These are phyloP conservation scores for Spheniscus humboldti DNA, from an alignment of 2,797 vertebrate genomes.

Conservation along the genomic window DNA sequence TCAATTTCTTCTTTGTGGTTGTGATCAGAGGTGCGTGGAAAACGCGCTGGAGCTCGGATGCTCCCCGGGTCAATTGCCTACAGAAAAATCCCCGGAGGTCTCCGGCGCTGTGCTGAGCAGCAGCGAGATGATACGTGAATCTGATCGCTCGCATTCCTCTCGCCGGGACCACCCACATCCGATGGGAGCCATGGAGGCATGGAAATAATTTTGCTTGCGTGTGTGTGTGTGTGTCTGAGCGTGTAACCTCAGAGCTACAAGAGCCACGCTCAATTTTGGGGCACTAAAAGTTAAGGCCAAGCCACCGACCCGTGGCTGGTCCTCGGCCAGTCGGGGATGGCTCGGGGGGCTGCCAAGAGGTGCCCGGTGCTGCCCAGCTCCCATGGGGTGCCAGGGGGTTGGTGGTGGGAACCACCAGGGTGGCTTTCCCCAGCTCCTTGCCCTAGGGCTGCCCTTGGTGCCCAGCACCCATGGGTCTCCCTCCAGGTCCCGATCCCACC, in stretches of 20 bases:
- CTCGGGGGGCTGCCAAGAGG: background rate
- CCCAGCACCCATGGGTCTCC: background rate
- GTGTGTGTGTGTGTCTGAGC: background rate
- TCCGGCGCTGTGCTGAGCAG: background rate
- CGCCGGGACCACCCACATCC: conserved; percentile 43
- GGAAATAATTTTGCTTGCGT: background rate
- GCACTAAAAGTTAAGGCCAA: background rate
- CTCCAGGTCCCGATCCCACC: conserved; percentile 13
- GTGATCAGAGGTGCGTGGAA: background rate
- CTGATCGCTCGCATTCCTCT: background rate
- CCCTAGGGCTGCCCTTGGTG: background rate
- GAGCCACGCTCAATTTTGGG: background rate
- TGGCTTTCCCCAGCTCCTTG: background rate
- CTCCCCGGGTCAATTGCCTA: background rate
- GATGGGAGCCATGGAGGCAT: background rate
- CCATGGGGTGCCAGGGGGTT: background rate
- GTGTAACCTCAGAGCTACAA: background rate
- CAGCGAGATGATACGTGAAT: background rate
- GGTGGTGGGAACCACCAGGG: background rate
- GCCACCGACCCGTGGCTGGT: background rate
- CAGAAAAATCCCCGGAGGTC: background rate
- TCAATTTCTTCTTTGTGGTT: background rate
- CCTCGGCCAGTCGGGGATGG: background rate
- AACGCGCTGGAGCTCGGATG: background rate
- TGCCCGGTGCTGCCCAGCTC: background rate